Percentiles rank a stretch among this genome's conserved stretches.
Evolutionary conservation across 1,140 invertebrate species (phyloP).

Genomic region (Hylaeus volcanicus): DNA sequence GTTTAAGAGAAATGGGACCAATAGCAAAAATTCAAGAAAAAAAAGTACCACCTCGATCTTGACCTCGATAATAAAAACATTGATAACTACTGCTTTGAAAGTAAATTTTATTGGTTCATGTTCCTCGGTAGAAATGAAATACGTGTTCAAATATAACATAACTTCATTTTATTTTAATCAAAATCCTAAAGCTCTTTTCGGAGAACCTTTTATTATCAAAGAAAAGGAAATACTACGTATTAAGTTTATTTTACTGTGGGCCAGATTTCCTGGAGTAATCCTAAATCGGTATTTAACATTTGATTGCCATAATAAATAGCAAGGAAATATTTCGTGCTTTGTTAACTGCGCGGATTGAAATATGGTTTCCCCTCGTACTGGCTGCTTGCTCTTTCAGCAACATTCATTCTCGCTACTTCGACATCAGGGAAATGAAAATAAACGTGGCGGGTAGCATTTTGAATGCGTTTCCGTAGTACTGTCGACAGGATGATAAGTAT

Average conservation of each 20-base stretch:
- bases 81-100: neutral
- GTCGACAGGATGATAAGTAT: conserved; percentile 47
- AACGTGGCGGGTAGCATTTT: conserved; percentile 19
- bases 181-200: no score
- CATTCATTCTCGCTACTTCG: conserved; percentile 24
- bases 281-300: no score
- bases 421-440: conserved; percentile 42
- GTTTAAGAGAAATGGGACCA: conserved; percentile 1
- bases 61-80: neutral
- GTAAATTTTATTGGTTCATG: conserved; percentile 5
- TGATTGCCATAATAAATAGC: no score
- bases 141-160: neutral
- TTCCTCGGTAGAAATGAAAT: neutral
- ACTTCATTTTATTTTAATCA: no score
- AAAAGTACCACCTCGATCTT: neutral
- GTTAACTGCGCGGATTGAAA: neutral
- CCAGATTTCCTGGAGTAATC: no score
- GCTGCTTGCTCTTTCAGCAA: neutral
- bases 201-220: no score
- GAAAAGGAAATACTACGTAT: no score
- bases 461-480: conserved; percentile 14
- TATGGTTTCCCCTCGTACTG: neutral
- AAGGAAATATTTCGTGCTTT: no score
- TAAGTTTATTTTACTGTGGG: no score
- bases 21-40: conserved; percentile 15